A percentile compares a stretch with the other conserved stretches of the same genome.
Evolutionary conservation across 2,113 vertebrate genomes (phyloP).

Genomic region (Ailurus styani): DNA sequence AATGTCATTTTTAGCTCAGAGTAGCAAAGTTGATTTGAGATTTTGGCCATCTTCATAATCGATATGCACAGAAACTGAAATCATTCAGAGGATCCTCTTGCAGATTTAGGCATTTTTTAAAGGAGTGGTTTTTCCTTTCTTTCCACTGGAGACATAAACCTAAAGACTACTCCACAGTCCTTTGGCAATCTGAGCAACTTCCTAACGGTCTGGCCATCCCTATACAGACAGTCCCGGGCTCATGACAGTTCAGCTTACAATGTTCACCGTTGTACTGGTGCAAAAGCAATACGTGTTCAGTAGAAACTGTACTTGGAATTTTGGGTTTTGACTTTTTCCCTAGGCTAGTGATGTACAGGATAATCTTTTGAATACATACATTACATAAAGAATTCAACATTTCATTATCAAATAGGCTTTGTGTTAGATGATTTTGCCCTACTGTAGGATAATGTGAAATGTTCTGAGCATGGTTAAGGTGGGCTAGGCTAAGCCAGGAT

Average conservation of each 20-base stretch:
- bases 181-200: background rate
- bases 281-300: background rate
- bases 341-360: background rate
- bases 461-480: background rate
- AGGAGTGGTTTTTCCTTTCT: background rate
- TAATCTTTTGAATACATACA: background rate
- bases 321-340: background rate
- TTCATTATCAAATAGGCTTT: background rate
- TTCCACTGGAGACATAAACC: background rate
- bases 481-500: background rate
- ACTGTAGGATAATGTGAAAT: background rate
- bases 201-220: background rate
- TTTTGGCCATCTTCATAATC: background rate
- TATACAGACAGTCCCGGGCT: background rate
- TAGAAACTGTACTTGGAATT: background rate
- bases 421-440: background rate
- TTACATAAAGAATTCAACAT: background rate
- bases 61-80: background rate
- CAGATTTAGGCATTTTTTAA: background rate
- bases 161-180: background rate
- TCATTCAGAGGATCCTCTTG: background rate
- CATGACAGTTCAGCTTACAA: accelerated
- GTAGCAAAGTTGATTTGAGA: background rate
- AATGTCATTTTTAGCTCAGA: background rate
- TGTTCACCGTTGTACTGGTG: too few relatives aligned